Base-by-base conservation (phyloP, 2,888 invertebrate species). In the Lacanobia oleracea region DNA sequence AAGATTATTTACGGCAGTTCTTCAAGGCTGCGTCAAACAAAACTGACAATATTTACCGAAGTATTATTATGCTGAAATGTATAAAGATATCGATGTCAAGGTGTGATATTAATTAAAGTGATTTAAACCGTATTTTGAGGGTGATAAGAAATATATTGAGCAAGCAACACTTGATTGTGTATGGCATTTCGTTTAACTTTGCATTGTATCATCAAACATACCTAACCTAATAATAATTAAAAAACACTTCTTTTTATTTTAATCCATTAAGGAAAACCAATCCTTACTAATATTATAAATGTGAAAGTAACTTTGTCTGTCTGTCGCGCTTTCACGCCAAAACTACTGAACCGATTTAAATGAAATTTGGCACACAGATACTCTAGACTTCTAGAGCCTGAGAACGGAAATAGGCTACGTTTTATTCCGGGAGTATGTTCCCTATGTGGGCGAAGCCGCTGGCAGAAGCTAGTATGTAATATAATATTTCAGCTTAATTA, bases 71-170 rank as follows among this genome's bases (percentile, higher is more conserved):
- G 86, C 83, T 85, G 86, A 86, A 88, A 82, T 84, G 85, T 87
- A 77, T 70, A 74, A 88, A 87, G 89, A 89, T 89, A 93, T 92
- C 91, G 90, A 91, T 91, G 92, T 91, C 92, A 93, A 92, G 91
- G 91, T 78, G 79, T 81, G 65, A 65, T 62, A 74, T 64, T 50
- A 67, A 67, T 56, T 77, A 79, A 68, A 56, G 14, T 72, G 21
- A 87, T 79, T 86, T 86, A 33, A 75, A 87, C 87, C 77, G 79
- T 89, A 89, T 67, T 69, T 64, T 48, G 5, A 21, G 18, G 27
- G 0, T 1, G 1, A 62, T 70, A 76, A 79, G 65, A 54, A 51
- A 56, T 51, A 68, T 40, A 61, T 65, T 70, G 27, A 54, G 10
- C 2, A 21, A 40, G 9, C 43, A 66, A 62, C 27, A 27, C 27